These are phyloP conservation scores for Melipona quadrifasciata DNA, from an alignment of 1,140 invertebrate genomes.

Conservation along the genomic window DNA sequence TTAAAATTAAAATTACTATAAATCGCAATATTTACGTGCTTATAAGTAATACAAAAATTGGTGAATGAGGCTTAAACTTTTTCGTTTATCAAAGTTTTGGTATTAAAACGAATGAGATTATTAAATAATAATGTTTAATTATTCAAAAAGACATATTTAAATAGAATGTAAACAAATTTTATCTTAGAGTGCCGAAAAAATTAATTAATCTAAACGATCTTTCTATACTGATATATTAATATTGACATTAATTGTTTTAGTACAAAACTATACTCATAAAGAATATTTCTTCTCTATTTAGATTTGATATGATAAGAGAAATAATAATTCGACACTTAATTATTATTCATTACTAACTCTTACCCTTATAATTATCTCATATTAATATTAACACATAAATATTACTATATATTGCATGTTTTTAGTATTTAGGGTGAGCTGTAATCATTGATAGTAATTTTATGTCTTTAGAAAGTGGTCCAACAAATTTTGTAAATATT, in stretches of 20 bases:
- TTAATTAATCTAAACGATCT: neutral
- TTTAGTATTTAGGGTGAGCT: conserved; percentile 57
- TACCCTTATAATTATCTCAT: conserved; percentile 44
- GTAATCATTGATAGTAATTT: conserved; percentile 44
- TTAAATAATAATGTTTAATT: neutral
- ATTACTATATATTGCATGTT: conserved; percentile 63
- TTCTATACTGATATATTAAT: neutral
- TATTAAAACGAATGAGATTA: neutral
- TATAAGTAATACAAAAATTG: neutral
- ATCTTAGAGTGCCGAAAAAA: neutral
- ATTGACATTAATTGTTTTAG: conserved; percentile 17
- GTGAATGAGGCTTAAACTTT: neutral
- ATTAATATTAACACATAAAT: conserved; percentile 43
- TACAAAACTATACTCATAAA: conserved; percentile 29
- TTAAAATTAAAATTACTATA: conserved; percentile 1
- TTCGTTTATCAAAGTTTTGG: neutral
- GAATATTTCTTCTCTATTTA: conserved; percentile 23
- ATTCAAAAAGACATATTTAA: conserved; percentile 4
- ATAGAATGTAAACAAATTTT: neutral
- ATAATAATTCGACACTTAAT: neutral
- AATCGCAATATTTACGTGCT: neutral
- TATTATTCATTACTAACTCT: conserved; percentile 10
- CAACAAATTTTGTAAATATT: conserved; percentile 41
- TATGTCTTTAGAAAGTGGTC: conserved; percentile 17
- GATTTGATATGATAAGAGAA: neutral